phyloP scores from a whole-genome alignment of 2,113 vertebrate species.

The Leptobrachium leishanense region DNA sequence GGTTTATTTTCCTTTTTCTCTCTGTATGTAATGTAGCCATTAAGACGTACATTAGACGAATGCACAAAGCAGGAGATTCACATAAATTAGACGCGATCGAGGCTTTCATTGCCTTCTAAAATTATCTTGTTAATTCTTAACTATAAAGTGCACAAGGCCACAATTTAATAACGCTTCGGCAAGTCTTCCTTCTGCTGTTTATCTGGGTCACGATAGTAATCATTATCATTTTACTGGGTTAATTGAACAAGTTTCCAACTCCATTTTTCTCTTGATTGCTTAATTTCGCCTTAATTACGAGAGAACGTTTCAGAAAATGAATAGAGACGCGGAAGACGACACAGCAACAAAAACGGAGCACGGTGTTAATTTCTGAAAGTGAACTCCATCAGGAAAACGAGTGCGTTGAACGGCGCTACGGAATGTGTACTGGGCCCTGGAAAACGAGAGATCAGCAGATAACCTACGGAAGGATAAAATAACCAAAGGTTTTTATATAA shows the following conservation, averaged over 20 bases:
- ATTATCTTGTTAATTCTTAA: conserved; percentile 21
- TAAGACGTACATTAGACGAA: neutral
- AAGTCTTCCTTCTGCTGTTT: conserved; percentile 27
- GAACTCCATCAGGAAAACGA: neutral
- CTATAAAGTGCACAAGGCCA: neutral
- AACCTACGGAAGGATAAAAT: too few species aligned
- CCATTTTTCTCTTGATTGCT: conserved; percentile 35
- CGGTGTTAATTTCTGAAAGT: neutral
- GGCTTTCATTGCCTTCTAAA: conserved; percentile 6
- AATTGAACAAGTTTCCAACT: conserved; percentile 40
- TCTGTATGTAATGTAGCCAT: too few species aligned
- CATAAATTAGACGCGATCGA: neutral
- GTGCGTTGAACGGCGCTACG: neutral
- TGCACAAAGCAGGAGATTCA: neutral
- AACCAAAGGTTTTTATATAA: too few species aligned
- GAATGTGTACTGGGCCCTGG: too few species aligned
- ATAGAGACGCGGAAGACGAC: neutral
- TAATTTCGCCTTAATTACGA: conserved; percentile 32
- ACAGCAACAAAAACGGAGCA: neutral
- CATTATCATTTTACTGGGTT: conserved; percentile 29
- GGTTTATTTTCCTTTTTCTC: too few species aligned
- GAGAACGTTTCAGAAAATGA: conserved; percentile 18
- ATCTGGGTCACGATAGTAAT: conserved; percentile 33
- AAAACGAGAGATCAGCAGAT: too few species aligned
- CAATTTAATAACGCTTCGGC: conserved; percentile 18